These are phyloP conservation scores for Chironomus riparius DNA, from an alignment of 2,888 invertebrate species.

Conservation along the genomic window DNA sequence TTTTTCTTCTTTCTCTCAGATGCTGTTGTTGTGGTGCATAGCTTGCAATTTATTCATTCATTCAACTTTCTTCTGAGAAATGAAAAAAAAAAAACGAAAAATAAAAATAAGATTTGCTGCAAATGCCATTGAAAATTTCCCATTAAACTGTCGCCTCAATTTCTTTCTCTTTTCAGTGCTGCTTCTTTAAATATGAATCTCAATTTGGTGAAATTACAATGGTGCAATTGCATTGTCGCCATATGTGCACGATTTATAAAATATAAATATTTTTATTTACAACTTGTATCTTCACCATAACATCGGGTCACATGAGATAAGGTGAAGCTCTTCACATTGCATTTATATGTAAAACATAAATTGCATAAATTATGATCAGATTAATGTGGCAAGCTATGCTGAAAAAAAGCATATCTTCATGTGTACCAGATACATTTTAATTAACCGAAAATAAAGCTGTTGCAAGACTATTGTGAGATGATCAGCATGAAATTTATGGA, in stretches of 20 bases:
- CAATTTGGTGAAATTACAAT: neutral
- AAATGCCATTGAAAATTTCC: conserved; percentile 6
- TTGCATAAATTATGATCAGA: conserved; percentile 25
- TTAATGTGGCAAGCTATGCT: neutral
- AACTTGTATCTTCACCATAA: neutral
- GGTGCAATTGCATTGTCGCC: neutral
- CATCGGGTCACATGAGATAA: conserved; percentile 13
- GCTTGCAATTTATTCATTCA: too few relatives aligned
- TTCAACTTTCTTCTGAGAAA: neutral
- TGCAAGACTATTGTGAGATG: neutral
- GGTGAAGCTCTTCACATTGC: neutral
- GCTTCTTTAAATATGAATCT: neutral
- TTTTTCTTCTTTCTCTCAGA: neutral
- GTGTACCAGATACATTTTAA: conserved; percentile 20
- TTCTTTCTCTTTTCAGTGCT: neutral
- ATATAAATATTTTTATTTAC: neutral
- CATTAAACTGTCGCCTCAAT: conserved; percentile 20
- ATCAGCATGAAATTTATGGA: too few relatives aligned
- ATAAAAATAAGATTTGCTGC: neutral
- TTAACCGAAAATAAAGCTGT: neutral
- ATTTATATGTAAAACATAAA: neutral
- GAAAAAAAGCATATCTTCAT: neutral
- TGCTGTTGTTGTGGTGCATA: too few relatives aligned
- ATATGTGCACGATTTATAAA: neutral
- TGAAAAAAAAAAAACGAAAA: neutral